Percentiles rank a stretch among this genome's conserved stretches.
Evolutionary conservation across 2,113 vertebrate genomes (phyloP).

Genomic region (Axis porcinus): DNA sequence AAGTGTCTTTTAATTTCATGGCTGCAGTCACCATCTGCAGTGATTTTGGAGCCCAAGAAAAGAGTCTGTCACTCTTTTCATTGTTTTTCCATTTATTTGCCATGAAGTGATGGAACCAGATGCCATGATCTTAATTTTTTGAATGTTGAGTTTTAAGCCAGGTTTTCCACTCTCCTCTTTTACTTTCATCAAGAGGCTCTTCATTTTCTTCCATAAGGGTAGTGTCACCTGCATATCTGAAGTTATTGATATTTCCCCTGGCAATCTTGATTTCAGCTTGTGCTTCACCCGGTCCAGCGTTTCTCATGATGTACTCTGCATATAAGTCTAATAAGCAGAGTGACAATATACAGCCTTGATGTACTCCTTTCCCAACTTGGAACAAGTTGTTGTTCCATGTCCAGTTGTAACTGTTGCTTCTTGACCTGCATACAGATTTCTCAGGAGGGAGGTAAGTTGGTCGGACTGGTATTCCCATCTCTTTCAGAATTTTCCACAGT

Average conservation of each 20-base stretch:
- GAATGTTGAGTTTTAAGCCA: background rate
- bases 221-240: background rate
- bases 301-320: background rate
- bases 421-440: background rate
- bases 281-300: background rate
- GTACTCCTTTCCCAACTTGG: background rate
- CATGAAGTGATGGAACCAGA: accelerated
- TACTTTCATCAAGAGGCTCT: background rate
- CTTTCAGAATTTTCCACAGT: background rate
- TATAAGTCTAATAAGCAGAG: background rate
- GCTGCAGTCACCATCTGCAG: background rate
- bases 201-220: background rate
- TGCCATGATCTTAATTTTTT: background rate
- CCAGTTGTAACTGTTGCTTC: background rate
- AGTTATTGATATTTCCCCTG: background rate
- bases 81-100: background rate
- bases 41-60: background rate
- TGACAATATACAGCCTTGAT: background rate
- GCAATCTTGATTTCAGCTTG: background rate
- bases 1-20: background rate
- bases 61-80: background rate
- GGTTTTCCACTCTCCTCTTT: background rate
- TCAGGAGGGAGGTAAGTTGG: background rate
- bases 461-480: background rate
- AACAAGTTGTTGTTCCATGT: background rate